These are phyloP conservation scores for Amazona vittata DNA, from an alignment of 2,113 vertebrate species.

Conservation along the genomic window DNA sequence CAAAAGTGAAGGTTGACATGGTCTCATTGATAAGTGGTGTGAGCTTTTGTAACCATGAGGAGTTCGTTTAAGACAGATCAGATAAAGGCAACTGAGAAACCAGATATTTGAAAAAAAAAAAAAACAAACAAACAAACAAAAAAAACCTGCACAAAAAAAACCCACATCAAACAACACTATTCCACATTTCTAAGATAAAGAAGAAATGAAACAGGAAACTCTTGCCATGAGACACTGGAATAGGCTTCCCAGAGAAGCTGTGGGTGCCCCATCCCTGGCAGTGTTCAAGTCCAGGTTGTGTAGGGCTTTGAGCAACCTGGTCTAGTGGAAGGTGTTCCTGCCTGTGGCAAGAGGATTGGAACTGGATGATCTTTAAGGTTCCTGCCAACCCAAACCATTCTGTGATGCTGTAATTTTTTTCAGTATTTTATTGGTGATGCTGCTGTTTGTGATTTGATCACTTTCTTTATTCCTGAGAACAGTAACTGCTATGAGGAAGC, in stretches of 20 bases:
- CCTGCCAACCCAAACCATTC: not conserved
- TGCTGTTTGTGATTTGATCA: not conserved
- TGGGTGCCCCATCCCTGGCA: not conserved
- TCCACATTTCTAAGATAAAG: not conserved
- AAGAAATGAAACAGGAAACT: not conserved
- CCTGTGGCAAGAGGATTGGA: not conserved
- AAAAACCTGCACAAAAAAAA: not conserved
- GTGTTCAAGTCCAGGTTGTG: not conserved
- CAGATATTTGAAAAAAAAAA: not conserved
- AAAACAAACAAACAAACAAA: no score
- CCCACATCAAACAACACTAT: not conserved
- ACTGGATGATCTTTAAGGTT: not conserved
- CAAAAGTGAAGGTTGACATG: accelerated
- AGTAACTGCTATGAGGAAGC: not conserved
- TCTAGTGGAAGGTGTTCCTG: not conserved
- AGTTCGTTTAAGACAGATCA: not conserved
- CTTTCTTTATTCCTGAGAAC: not conserved
- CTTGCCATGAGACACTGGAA: not conserved
- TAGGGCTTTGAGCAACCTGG: not conserved
- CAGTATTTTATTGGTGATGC: not conserved
- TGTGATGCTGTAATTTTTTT: not conserved
- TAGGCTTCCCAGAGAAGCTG: not conserved
- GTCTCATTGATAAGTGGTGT: not conserved
- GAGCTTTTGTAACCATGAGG: not conserved
- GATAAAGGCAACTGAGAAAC: not conserved